A percentile compares a stretch with the other conserved stretches of the same genome.
Evolutionary conservation across 2,113 vertebrate species (phyloP).

Genomic region (Pogona vitticeps): DNA sequence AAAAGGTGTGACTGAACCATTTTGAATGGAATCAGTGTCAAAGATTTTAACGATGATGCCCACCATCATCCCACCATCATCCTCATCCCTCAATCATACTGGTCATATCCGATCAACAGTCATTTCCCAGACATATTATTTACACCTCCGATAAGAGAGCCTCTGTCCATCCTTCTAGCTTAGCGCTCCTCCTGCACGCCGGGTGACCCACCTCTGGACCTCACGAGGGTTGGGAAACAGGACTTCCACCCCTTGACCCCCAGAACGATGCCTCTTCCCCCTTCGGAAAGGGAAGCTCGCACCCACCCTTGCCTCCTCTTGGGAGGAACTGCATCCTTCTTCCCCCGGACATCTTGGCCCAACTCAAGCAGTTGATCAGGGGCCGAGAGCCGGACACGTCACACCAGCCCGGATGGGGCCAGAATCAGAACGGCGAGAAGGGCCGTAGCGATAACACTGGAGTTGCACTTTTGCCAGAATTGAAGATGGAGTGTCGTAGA

Average conservation of each 20-base stretch:
- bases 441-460: neutral
- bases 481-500: rapidly evolving
- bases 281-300: too few species aligned
- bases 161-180: neutral
- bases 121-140: conserved; percentile 2
- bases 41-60: neutral
- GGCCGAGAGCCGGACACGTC: neutral
- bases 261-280: neutral
- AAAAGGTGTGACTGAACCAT: conserved; percentile 78
- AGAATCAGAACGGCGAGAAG: neutral
- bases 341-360: neutral
- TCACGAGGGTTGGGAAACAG: neutral
- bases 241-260: neutral
- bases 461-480: neutral
- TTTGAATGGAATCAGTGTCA: conserved; percentile 67
- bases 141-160: neutral
- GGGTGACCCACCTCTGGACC: neutral
- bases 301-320: too few species aligned
- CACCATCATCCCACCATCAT: neutral
- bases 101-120: rapidly evolving
- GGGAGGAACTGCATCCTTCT: neutral
- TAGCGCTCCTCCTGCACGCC: neutral
- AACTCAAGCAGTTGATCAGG: neutral
- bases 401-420: neutral
- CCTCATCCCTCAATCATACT: neutral